Evolutionary conservation across 2,797 vertebrate genomes (phyloP), one percentile per base, ranked within the genome.

Genomic region (Gymnoscopelus braueri): DNA sequence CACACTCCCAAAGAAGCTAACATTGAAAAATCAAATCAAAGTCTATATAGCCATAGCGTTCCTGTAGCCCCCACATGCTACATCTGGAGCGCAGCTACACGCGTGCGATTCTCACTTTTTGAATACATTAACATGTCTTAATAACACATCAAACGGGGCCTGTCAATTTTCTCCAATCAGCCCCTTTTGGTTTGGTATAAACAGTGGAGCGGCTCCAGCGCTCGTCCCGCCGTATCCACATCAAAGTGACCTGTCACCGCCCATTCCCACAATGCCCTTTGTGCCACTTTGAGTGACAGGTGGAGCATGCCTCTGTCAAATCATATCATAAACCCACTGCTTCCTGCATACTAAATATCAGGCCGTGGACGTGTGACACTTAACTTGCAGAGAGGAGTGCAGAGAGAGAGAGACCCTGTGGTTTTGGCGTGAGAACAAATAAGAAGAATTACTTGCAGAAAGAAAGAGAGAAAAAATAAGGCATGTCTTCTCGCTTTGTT

Each of bases 71-170:
- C 35, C 35, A 39, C 35, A 39, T 44, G 39, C 39, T 44, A 59
- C 70, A 72, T 81, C 62, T 75, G 79, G 57, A 74, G 69, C 64
- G 55, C 57, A 77, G 75, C 39, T 80, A 65, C 56, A 44, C 73
- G 65, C 65, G 56, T 61, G 63, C 75, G 75, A 77, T 67, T 80
- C 26, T 78, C 73, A 71, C 60, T 47, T 69, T 44, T 75, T 62
- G 85, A 81, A 79, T 81, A 81, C 69, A 87, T 81, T 78, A 81
- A 60, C 79, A 81, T 78, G 77, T 76, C 69, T 72, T 78, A 73
- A 75, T 53, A 51, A 60, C 67, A 69, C 60, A 81, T 82, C 78
- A 72, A 61, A 81, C 75, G 73, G 39, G 39, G 69, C 12, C 79
- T 77, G 81, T 65, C 75, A 66, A 52, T 74, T 39, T 59, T 48